Evolutionary conservation across 2,888 invertebrate species (phyloP).

Genomic region (Barypeithes pellucidus): DNA sequence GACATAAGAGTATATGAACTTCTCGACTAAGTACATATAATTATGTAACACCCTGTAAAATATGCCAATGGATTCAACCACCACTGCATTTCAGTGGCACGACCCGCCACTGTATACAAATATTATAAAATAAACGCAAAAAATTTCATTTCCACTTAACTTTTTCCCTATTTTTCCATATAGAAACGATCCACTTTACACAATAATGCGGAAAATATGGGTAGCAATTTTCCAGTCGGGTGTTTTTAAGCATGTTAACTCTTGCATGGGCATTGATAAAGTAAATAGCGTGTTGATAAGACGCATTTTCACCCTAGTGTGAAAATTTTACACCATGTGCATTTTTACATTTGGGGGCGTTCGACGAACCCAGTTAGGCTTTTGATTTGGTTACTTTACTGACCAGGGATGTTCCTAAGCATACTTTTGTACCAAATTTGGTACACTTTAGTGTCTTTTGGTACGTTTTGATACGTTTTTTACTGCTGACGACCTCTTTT

Average conservation of each 20-base stretch:
- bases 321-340: constrained; percentile 69
- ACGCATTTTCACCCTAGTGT: constrained; percentile 57
- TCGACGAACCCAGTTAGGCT: constrained; percentile 48
- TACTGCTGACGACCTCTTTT: no score
- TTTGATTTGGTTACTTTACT: constrained; percentile 19
- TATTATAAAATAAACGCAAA: background rate
- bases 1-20: no score
- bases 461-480: no score
- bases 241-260: constrained; percentile 67
- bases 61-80: no score
- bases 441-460: background rate
- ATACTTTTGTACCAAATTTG: no score
- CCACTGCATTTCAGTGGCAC: no score
- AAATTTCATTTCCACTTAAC: background rate
- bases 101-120: no score
- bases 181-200: constrained; percentile 14
- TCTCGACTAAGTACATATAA: no score
- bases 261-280: constrained; percentile 69
- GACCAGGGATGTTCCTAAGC: background rate
- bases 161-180: constrained; percentile 14
- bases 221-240: constrained; percentile 65
- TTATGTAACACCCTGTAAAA: no score
- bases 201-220: constrained; percentile 56
- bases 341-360: constrained; percentile 70
- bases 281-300: constrained; percentile 63